Base-by-base conservation (phyloP, 2,113 vertebrate genomes). In the Psammodynastes pulverulentus region DNA sequence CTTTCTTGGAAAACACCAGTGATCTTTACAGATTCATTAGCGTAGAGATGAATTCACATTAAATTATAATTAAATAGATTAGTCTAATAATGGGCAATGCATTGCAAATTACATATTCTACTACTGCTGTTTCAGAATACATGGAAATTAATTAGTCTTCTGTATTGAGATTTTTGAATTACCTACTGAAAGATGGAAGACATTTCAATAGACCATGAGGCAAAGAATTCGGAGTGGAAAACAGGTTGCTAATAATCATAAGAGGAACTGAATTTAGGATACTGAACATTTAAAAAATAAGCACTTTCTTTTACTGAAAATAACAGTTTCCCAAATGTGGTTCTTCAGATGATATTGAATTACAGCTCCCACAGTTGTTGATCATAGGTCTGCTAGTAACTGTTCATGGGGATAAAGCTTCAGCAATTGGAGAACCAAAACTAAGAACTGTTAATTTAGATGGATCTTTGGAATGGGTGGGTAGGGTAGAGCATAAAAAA, bases 1-100 rank as follows among this genome's bases (percentile, higher is more conserved):
- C 94, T 95, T 89, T 93, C 94, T 94, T 92, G 94, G 88, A 34
- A 91, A 95, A 93, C 93, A 96, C 97, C 95, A 95, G 67, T 97
- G 94, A 95, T 96, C 96, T 96, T 96, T 97, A 97, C 53, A 96
- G 94, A 93, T 94, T 96, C 93, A 52, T 97, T 94, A 97, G 95
- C 94, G 93, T 92, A 94, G 94, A 96, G 95, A 97, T 97, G 95
- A 95, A 91, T 96, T 97, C 93, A 88, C 94, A 95, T 97, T 96
- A 95, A 97, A 95, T 92, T 87, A 62, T 96, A 96, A 97, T 97
- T 97, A 96, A 97, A 97, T 94, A 96, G 93, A 91, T 49, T 94
- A 67, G 58, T 86, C 94, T 96, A 91, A 52, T n/a, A 54, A 54
- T 92, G 94, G 92, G 54, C 86, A 48, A 45, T 86, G 94, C 93